phyloP scores from a whole-genome alignment of 2,113 vertebrate genomes.

The Hylia prasina region DNA sequence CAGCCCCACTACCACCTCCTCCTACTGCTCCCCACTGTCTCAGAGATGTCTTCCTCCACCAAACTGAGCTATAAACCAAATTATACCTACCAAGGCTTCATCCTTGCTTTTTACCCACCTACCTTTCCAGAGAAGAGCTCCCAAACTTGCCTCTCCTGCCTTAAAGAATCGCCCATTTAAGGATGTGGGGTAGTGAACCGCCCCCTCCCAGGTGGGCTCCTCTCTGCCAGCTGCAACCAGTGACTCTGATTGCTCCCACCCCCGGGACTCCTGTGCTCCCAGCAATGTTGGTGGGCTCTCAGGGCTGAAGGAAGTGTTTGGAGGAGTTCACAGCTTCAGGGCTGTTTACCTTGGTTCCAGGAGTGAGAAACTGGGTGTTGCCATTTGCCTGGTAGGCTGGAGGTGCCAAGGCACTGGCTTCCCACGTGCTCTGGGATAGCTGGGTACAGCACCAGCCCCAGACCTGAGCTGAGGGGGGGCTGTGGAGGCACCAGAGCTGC shows the following conservation, averaged over 20 bases:
- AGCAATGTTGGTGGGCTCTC: background rate
- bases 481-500: background rate
- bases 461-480: background rate
- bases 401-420: background rate
- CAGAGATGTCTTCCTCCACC: background rate
- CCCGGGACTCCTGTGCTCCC: fast-evolving
- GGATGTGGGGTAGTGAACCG: background rate
- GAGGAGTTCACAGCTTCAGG: background rate
- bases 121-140: background rate
- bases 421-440: background rate
- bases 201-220: background rate
- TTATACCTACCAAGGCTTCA: background rate
- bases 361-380: background rate
- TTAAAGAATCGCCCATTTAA: background rate
- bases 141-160: background rate
- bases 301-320: background rate
- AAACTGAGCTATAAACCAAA: background rate
- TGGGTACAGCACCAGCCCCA: background rate
- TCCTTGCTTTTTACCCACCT: background rate
- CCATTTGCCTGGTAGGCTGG: background rate
- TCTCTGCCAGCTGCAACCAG: background rate
- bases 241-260: background rate
- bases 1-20: too few species aligned
- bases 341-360: background rate
- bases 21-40: fast-evolving